Evolutionary conservation across 2,888 invertebrate species (phyloP), one percentile per base, ranked within the genome.

Genomic region (Junonia oenone): DNA sequence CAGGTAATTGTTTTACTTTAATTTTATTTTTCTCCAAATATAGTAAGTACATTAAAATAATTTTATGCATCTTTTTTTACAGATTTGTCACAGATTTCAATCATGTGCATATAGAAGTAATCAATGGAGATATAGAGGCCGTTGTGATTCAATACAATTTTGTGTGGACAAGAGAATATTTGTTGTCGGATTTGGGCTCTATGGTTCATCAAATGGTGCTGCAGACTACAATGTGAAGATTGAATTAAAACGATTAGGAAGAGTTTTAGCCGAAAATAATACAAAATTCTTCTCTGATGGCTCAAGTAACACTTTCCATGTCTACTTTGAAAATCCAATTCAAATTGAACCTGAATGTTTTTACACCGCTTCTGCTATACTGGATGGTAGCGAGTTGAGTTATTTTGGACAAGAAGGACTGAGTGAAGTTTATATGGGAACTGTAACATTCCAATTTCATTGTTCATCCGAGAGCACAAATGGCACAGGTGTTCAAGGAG

Each of bases 391-490:
- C 56, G 98, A 98, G 80, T 87, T 99, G 65, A 98, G 98, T 86
- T 99, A 98, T 83, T 99, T 98, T 81, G 98, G 98, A 5, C 98
- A 98, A 82, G 98, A 99, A 83, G 98, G 98, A 17, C 93, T 98
- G 92, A 97, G 97, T 71, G 98, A 98, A 85, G 96, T 98, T 40
- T 95, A 95, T 54, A 96, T 97, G 79, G 97, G 97, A 3, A 95
- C 95, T 74, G 98, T 98, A 55, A 97, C 97, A 62, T 98, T 98
- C 90, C 98, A 98, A 88, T 99, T 98, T 87, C 98, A 98, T 83
- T 98, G 98, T 84, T 98, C 98, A 51, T 97, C 97, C 5, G 98
- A 98, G 78, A 98, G 98, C 87, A 99, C 98, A 53, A 99, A 99
- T 73, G 98, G 98, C 46, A 99, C 98, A 0, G 98, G 98, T 6